Evolutionary conservation across 2,797 vertebrate species (phyloP).

Genomic region (Hypotaenidia philippensis): DNA sequence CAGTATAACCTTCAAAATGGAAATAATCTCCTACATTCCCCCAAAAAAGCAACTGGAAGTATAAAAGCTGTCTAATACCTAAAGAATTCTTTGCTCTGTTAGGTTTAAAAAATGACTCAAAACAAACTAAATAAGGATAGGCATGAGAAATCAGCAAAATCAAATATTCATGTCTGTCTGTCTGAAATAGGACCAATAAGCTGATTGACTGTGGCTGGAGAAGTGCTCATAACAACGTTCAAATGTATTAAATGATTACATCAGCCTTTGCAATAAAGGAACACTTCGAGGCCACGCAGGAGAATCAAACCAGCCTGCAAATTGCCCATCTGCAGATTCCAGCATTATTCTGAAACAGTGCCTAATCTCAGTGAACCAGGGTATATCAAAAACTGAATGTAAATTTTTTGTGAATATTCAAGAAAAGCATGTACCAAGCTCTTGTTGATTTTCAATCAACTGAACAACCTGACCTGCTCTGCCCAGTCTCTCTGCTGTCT

Average conservation of each 20-base stretch:
- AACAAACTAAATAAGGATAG: not conserved
- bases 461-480: not conserved
- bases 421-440: fast-evolving
- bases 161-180: not conserved
- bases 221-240: not conserved
- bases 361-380: not conserved
- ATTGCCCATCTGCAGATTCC: not conserved
- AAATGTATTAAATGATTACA: not conserved
- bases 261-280: not conserved
- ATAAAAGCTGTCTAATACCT: not conserved
- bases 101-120: not conserved
- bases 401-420: not conserved
- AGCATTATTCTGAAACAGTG: not conserved
- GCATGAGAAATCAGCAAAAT: not conserved
- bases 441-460: not conserved
- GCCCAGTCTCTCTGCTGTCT: not conserved
- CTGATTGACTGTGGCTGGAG: not conserved
- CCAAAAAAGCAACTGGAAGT: not conserved
- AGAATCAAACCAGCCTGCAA: not conserved
- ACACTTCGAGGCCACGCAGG: not conserved
- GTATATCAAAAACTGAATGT: not conserved
- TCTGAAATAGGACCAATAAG: not conserved
- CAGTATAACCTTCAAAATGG: not conserved
- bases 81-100: not conserved
- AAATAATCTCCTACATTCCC: not conserved